These are phyloP conservation scores for Pseudomyrmex concolor DNA, from an alignment of 1,140 invertebrate genomes.

Conservation along the genomic window DNA sequence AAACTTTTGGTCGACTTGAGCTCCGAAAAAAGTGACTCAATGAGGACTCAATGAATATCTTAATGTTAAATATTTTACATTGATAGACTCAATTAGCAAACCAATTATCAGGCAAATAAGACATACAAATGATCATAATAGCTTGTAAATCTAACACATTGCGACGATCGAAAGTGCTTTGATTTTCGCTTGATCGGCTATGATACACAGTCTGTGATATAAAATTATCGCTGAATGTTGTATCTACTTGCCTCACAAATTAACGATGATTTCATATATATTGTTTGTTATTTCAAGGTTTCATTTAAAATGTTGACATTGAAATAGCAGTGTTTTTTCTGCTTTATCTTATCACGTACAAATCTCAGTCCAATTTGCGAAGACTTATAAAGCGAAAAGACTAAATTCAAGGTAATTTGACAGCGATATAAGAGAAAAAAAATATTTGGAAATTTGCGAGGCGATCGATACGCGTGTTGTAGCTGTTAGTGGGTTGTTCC, in stretches of 20 bases:
- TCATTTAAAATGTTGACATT: background rate
- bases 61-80: constrained; percentile 30
- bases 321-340: background rate
- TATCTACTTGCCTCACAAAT: constrained; percentile 46
- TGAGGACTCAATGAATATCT: constrained; percentile 21
- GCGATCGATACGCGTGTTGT: constrained; percentile 49
- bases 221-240: constrained; percentile 36
- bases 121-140: constrained; percentile 36
- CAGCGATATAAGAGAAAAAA: background rate
- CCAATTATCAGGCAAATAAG: constrained; percentile 44
- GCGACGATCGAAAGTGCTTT: constrained; percentile 32
- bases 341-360: background rate
- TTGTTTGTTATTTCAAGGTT: background rate
- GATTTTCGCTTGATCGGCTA: constrained; percentile 46
- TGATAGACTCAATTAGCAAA: constrained; percentile 28
- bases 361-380: too few relatives aligned
- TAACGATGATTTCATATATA: background rate
- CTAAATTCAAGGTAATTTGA: background rate
- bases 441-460: constrained; percentile 11
- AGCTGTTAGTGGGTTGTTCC: constrained; percentile 50
- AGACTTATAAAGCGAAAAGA: too few relatives aligned
- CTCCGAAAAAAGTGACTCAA: constrained; percentile 15
- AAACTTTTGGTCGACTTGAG: constrained; percentile 31
- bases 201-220: constrained; percentile 40
- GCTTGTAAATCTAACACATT: constrained; percentile 33